Base-by-base conservation (phyloP, 2,888 invertebrate genomes). In the Aspidapion aeneum region DNA sequence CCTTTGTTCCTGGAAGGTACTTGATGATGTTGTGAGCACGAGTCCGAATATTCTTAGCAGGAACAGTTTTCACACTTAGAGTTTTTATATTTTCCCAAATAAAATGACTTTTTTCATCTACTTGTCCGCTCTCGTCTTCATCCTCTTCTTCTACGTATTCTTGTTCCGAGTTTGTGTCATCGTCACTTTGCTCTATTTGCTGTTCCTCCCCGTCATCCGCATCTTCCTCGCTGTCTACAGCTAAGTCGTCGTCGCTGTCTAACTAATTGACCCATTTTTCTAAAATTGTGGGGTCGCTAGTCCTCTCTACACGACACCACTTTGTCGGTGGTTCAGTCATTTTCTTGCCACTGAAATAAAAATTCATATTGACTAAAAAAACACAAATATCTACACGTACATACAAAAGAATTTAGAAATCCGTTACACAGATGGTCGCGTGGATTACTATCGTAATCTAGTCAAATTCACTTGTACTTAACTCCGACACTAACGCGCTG, bases 91-190 rank as follows among this genome's bases (percentile, higher is more conserved):
- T 20, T 55, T 3, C 35, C 35, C 35, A 35, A 35, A 35, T 35
- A 35, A 35, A 35, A 35, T 12, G n/a, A n/a, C 49, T 16, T 48
- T 48, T 12, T 9, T 48, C 49, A 48, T 12, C 18, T 55, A 9
- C 35, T 18, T 22, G 55, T 18, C 5, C 18, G 18, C 20, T 20
- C 1, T 22, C 55, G 12, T 58, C 55, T 18, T 48, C 58, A 17
- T 22, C 49, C 3, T 58, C 49, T 7, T 21, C 22, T 18, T 18
- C 55, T 20, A 52, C 62, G 21, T 18, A 58, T 2, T 58, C 62
- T 49, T 61, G 49, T 61, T 61, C 57, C 3, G n/a, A 21, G 16
- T 61, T 21, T 19, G 61, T n/a, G 21, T 61, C 22, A 21, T 61
- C 50, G n/a, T 61, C 57, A 17, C 50, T 57, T 19, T 61, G 17